These are phyloP conservation scores for Chionoecetes opilio DNA, from an alignment of 1,140 invertebrate genomes.

Conservation along the genomic window DNA sequence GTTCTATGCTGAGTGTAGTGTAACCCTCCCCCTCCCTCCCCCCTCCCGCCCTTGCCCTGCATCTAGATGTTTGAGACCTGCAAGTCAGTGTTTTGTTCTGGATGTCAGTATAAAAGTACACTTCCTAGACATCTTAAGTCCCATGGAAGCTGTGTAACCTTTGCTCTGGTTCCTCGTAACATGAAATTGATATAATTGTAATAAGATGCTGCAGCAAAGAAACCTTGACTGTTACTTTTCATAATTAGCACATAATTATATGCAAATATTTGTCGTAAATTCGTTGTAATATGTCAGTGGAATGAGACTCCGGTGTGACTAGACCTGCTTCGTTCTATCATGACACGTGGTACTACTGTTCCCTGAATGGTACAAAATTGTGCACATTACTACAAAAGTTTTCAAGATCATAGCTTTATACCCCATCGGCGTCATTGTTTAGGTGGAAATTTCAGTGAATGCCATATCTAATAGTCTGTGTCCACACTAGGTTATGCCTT, in stretches of 20 bases:
- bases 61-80: conserved; percentile 20
- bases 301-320: background rate
- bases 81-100: conserved; percentile 28
- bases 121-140: background rate
- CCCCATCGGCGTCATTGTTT: background rate
- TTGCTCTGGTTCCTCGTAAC: background rate
- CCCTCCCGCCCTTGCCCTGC: background rate
- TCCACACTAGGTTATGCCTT: conserved; percentile 17
- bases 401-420: background rate
- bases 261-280: conserved; percentile 10
- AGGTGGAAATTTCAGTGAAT: background rate
- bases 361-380: conserved; percentile 6
- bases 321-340: background rate
- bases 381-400: background rate
- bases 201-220: background rate
- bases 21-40: background rate
- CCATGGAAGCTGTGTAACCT: conserved; percentile 13
- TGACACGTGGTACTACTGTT: background rate
- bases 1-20: background rate
- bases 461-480: background rate
- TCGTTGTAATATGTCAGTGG: background rate
- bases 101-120: conserved; percentile 21
- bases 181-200: background rate
- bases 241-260: background rate
- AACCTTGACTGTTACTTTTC: background rate